Base-by-base conservation (phyloP, 2,888 invertebrate species). In the Biston stratarius region DNA sequence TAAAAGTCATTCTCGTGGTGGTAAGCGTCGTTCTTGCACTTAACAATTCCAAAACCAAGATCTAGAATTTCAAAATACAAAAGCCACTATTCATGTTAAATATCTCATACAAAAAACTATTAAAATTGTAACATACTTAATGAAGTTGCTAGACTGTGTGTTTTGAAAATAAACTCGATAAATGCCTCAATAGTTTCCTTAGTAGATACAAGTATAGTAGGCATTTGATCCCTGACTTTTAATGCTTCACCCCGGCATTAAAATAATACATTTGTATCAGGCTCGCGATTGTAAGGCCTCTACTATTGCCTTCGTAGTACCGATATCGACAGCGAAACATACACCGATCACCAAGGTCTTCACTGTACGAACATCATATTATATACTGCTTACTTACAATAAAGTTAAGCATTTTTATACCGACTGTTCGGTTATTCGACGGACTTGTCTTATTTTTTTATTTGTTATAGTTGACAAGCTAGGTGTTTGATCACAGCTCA, bases 151-250 rank as follows among this genome's bases (percentile, higher is more conserved):
- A 42, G 11, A 10, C 11, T 42, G 5, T 10, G 1, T 10, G 8
- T 47, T 24, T 24, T 60, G 65, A 73, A 49, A 64, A 51, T 69
- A 72, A 67, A 62, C 51, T 38, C 33, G 45, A 38, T 8, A 0
- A 44, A 33, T 40, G 52, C 51, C 85, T 88, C 87, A 70, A 87
- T 65, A 76, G 81, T 77, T 82, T 82, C 75, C 70, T 78, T 75
- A 81, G 42, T 48, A 6, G n/a, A 40, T 59, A 49, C 42, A n/a
- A 58, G 92, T 85, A 92, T 92, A 92, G 91, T 86, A 91, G 92
- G 93, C 89, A 94, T 94, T 94, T 94, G 94, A 94, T 94, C 94
- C 94, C 90, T 93, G 94, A 94, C 94, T 94, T 94, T 92, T 94
- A 94, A 94, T 94, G 94, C 94, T 94, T 94, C 94, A 92, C 93